phyloP scores from a whole-genome alignment of 2,888 invertebrate species.

The Cynaeus angustus region DNA sequence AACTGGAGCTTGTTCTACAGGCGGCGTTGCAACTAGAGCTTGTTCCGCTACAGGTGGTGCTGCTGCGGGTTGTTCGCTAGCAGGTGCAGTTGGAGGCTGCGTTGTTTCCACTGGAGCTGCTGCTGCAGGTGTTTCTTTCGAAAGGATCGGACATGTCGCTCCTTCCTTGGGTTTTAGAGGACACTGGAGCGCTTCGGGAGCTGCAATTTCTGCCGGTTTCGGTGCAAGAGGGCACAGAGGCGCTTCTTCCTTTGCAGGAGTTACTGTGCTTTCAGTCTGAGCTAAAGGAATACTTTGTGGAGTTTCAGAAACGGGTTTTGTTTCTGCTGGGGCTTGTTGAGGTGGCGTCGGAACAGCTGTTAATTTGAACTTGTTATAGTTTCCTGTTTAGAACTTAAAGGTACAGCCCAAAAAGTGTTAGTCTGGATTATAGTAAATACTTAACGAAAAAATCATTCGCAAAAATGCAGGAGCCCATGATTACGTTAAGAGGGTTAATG shows the following conservation, averaged over 20 bases:
- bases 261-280: slow-evolving; percentile 1
- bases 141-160: background rate
- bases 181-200: background rate
- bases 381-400: background rate
- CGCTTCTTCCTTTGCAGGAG: background rate
- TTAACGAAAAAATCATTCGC: background rate
- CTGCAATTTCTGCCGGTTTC: slow-evolving; percentile 34
- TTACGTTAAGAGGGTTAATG: slow-evolving; percentile 3
- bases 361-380: background rate
- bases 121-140: slow-evolving; percentile 16
- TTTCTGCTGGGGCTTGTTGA: slow-evolving; percentile 1
- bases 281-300: slow-evolving; percentile 15
- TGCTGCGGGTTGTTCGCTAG: too few relatives aligned
- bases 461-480: background rate
- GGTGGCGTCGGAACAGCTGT: slow-evolving; percentile 7
- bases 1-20: slow-evolving; percentile 45
- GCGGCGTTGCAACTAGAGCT: slow-evolving; percentile 47
- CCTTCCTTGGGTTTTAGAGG: background rate
- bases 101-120: too few relatives aligned
- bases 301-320: slow-evolving; percentile 19
- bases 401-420: slow-evolving; percentile 1
- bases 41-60: too few relatives aligned
- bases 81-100: too few relatives aligned
- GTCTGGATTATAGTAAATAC: background rate
- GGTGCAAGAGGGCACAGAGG: slow-evolving; percentile 47